Conservation (phyloP, 1,140 invertebrate genomes). For the Dendroctonus valens region DNA sequence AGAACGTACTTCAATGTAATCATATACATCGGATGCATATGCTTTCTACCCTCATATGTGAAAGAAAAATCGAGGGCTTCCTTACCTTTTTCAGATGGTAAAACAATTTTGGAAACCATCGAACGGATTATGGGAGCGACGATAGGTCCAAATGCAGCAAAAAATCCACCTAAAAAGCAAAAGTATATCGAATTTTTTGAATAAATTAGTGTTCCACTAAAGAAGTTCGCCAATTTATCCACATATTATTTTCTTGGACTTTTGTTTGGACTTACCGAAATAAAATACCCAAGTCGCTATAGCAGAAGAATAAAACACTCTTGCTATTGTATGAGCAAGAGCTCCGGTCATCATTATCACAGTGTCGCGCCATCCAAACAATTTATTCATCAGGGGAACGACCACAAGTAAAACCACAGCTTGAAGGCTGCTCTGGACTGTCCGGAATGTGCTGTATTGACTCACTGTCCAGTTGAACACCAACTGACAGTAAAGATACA, state of each 20-base stretch:
- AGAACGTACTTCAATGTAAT: too few species aligned
- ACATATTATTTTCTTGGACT: not conserved
- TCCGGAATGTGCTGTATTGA: constrained; percentile 60
- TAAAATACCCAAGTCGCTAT: constrained; percentile 58
- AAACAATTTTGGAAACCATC: constrained; percentile 71
- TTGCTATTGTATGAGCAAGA: constrained; percentile 62
- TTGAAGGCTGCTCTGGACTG: constrained; percentile 65
- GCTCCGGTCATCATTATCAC: constrained; percentile 69
- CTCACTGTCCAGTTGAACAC: constrained; percentile 66
- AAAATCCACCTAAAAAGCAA: constrained; percentile 55
- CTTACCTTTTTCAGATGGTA: constrained; percentile 64
- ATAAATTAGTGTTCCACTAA: not conserved
- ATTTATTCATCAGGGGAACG: constrained; percentile 66
- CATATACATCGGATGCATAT: not conserved
- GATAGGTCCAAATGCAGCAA: constrained; percentile 68
- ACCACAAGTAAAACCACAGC: constrained; percentile 64
- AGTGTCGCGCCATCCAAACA: constrained; percentile 66
- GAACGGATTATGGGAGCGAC: constrained; percentile 72
- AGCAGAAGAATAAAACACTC: constrained; percentile 65
- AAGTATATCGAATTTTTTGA: too few species aligned
- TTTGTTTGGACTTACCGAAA: constrained; percentile 50
- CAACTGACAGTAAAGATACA: constrained; percentile 65
- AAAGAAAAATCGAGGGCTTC: not conserved
- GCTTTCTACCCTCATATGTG: not conserved
- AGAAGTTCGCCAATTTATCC: constrained; percentile 6